Evolutionary conservation across 2,113 vertebrate genomes (phyloP), one percentile per base, ranked within the genome.

Genomic region (Caranx ignobilis): DNA sequence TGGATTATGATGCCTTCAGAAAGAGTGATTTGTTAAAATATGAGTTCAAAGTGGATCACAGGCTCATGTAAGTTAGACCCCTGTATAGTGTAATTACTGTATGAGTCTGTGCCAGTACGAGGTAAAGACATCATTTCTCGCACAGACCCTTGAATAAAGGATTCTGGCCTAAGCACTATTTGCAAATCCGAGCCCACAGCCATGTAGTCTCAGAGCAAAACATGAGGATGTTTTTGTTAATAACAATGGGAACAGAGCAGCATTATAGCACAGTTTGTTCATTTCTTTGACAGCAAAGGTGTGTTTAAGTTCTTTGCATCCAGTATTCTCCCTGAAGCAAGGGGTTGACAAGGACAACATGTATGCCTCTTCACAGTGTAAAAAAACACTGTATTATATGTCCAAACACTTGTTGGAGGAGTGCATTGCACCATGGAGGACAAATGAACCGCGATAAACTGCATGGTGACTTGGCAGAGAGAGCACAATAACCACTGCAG

Each of bases 161-260:
- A 56, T n/a, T 52, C 35, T 55, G 35, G 39, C 18, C 54, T 19
- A 8, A 76, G 74, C 57, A 62, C 71, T 59, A 56, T 73, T 59
- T 35, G 34, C 32, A 47, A 81, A 79, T 76, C 61, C 32, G 16
- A 84, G 39, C 78, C 75, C 5, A 39, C 54, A 48, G 50, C 48
- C 78, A 26, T 75, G 62, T 64, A 8, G 41, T 47, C 48, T 70
- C 11, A 48, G 39, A 13, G 32, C 41, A 50, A 75, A 68, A 79
- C 35, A 61, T 3, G 7, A 77, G 57, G 62, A 47, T 21, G 26
- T 10, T 74, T 74, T 50, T 71, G 5, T 63, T 41, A 4, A 71
- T 61, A 60, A 70, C 31, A 31, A 63, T 48, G 68, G 62, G 18
- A 3, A 78, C 59, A 47, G 41, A 74, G 76, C 39, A 55, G 50